Percentiles rank a stretch among this genome's conserved stretches.
Conservation (phyloP, 2,797 vertebrate genomes). For the Danio albolineatus region DNA sequence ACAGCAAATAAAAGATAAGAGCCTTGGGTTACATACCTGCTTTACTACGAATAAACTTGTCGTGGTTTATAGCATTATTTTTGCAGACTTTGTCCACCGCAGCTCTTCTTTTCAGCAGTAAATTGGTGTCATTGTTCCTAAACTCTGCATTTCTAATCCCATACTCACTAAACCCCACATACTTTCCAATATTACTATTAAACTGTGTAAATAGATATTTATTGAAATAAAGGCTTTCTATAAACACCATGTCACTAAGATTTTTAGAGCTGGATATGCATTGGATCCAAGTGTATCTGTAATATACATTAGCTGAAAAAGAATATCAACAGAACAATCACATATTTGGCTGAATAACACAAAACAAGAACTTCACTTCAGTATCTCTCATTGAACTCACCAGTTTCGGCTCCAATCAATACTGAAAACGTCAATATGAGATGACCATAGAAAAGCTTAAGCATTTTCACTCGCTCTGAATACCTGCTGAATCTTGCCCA, state of each 20-base stretch:
- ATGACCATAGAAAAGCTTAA: neutral
- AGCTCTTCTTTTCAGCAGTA: fast-evolving
- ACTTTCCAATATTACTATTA: slow-evolving; percentile 65
- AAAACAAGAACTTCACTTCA: neutral
- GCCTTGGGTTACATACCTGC: slow-evolving; percentile 44
- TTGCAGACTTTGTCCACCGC: neutral
- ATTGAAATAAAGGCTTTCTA: slow-evolving; percentile 53
- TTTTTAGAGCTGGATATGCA: slow-evolving; percentile 53
- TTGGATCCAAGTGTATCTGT: neutral
- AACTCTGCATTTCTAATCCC: slow-evolving; percentile 28
- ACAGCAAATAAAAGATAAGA: neutral
- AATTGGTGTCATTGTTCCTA: neutral
- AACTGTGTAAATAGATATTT: slow-evolving; percentile 51
- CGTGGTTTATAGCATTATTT: fast-evolving
- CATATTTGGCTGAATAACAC: neutral
- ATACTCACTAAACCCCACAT: slow-evolving; percentile 47
- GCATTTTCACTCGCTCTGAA: neutral
- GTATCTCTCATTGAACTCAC: neutral
- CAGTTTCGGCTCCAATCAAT: neutral
- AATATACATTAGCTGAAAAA: slow-evolving; percentile 47
- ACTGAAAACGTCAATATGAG: neutral
- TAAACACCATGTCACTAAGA: slow-evolving; percentile 44
- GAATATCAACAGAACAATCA: neutral
- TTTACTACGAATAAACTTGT: neutral
- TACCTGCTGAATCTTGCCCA: neutral